Percentiles rank a stretch among this genome's conserved stretches.
These are phyloP conservation scores for Isurus oxyrinchus DNA, from an alignment of 2,113 vertebrate species.

Conservation along the genomic window DNA sequence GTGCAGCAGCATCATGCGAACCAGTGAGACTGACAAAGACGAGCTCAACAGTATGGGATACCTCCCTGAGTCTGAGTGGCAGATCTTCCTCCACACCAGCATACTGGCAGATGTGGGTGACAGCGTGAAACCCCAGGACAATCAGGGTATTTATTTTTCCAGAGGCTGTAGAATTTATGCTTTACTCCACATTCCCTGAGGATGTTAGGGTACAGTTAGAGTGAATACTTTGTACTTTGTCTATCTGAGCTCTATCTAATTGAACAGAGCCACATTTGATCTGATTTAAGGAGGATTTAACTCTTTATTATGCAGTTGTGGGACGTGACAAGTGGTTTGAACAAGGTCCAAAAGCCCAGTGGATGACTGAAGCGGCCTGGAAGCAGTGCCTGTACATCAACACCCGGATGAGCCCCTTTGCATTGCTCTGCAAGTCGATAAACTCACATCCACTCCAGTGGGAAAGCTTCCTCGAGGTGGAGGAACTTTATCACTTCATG, in stretches of 20 bases:
- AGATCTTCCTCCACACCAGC: slow-evolving; percentile 52
- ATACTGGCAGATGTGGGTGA: slow-evolving; percentile 40
- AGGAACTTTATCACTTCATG: slow-evolving; percentile 43
- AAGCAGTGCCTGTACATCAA: slow-evolving; percentile 51
- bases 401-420: slow-evolving; percentile 45
- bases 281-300: background rate
- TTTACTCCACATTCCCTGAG: background rate
- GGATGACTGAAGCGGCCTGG: slow-evolving; percentile 50
- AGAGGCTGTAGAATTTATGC: background rate
- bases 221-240: background rate
- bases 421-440: slow-evolving; percentile 49
- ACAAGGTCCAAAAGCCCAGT: slow-evolving; percentile 35
- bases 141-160: background rate
- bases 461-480: slow-evolving; percentile 43
- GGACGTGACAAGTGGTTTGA: background rate
- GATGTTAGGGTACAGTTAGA: background rate
- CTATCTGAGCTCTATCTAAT: too few relatives aligned
- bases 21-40: slow-evolving; percentile 13
- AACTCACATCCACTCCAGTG: slow-evolving; percentile 47
- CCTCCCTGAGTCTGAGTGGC: slow-evolving; percentile 50
- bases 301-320: background rate
- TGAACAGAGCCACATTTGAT: background rate
- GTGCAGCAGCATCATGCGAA: slow-evolving; percentile 51
- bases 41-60: slow-evolving; percentile 32
- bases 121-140: too few relatives aligned